Base-by-base conservation (phyloP, 1,140 invertebrate species). In the Macrobrachium rosenbergii region DNA sequence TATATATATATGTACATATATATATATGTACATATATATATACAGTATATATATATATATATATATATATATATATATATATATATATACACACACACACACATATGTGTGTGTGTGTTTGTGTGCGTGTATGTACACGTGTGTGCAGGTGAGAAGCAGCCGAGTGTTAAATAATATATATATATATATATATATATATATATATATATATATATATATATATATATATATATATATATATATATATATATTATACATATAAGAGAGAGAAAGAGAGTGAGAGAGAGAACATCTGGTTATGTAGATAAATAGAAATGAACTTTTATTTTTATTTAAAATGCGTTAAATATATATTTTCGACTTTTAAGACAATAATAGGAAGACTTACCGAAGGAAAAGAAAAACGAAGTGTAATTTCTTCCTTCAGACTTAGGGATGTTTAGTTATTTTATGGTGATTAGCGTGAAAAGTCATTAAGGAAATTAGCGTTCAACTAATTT, bases 391-490 rank as follows among this genome's bases (percentile, higher is more conserved):
- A 75, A 17, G 28, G n/a, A 75, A 21, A 75, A 52, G 52, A 52
- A 52, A 52, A 52, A 52, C 52, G 7, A 2, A 12, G 52, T 52
- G 52, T 52, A 52, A 52, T 52, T 52, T 52, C 52, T 52, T 52
- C 52, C 52, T 52, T 52, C 52, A 52, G 52, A 52, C 52, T 52
- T 5, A 52, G 52, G 52, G 52, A 52, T 52, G 52, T 45, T 76
- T 62, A 58, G 82, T 76, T 83, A 75, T 60, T 75, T 83, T 83
- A 83, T 83, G 82, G 82, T 83, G 76, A 83, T 83, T 73, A 83
- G 69, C 82, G 82, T 83, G 82, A 76, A 75, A 83, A 83, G 82
- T 83, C 21, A 83, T 83, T 83, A 83, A 76, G 60, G 82, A 37
- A 63, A 83, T 76, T 83, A 73, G 82, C 43, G 69, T 75, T 52